Base-by-base conservation (phyloP, 2,888 invertebrate genomes). In the Euplagia quadripunctaria region DNA sequence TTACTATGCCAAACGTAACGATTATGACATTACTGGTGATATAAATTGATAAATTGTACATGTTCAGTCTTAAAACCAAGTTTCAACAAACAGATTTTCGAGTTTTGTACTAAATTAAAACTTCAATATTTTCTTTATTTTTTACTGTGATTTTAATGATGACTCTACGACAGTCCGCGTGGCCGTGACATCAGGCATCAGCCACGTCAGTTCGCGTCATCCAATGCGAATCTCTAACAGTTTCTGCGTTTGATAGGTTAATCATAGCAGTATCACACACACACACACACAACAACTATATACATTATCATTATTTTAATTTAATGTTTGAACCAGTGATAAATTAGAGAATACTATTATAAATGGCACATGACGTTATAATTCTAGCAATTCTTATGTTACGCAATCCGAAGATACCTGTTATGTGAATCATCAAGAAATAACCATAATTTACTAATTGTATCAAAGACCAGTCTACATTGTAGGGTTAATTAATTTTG, bases 141-240 rank as follows among this genome's bases (percentile, higher is more conserved):
- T 68, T 58, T 58, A 58, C 31, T 31, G 31, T 68, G 17, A 61
- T 55, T 43, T 17, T 31, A 69, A 49, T n/a, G 88, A 87, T 92
- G 92, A 92, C 90, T 92, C 83, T 83, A 81, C 64, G 83, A 84
- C 83, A 87, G 86, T 86, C 89, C 87, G 89, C 89, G 87, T 84
- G 90, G 88, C 87, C 88, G 92, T 95, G 95, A 95, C 94, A 94
- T 95, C 94, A 94, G 69, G 85, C 90, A 88, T 76, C 81, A 83
- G 73, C 85, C 87, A 89, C 94, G 94, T 95, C 93, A 93, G 78
- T 77, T n/a, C 41, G 88, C 95, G 94, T 95, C 94, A 94, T 91
- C 81, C 87, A 84, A 89, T 87, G 87, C 88, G 85, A 87, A 87
- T 91, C 90, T 90, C 87, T 82, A 85, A 86, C 89, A 84, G 90